Evolutionary conservation across 2,797 vertebrate species (phyloP), one percentile per base, ranked within the genome.

Genomic region (Macropodus opercularis): DNA sequence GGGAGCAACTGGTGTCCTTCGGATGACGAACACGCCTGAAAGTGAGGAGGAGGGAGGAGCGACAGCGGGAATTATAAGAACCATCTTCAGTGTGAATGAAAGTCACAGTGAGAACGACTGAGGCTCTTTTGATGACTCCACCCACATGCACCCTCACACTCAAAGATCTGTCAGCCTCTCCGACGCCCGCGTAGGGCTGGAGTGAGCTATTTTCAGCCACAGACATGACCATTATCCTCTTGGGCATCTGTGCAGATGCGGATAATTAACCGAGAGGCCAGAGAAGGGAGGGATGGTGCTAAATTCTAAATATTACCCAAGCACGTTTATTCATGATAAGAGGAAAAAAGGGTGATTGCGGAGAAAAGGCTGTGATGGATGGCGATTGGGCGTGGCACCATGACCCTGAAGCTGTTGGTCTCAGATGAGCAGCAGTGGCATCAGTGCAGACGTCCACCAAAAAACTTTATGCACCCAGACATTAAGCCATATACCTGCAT

Each of bases 1-100:
- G 53, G 54, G 65, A 79, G 82, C 73, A 85, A 88, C 82, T 70
- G 76, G 83, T 82, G 71, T 72, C 67, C 68, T 76, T 76, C 42
- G 21, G 54, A 77, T 24, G 61, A 73, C 39, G 65, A 57, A 24
- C 29, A 43, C 14, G 40, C 55, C 9, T 5, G 43, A 63, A 49
- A 62, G 39, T 36, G 46, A 67, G 55, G 49, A 35, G 19, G 49
- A 69, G 63, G 67, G 61, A 52, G 71, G 73, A 43, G 27, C 12
- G 26, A 54, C 63, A 60, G 49, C n/a, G 57, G 56, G 80, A 81
- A 76, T 62, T 48, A 73, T 53, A 53, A 61, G 70, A 60, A 56
- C 73, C 44, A 61, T 72, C 69, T 71, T 75, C 51, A 63, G 58
- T 63, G 72, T 80, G 73, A 86, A 81, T 78, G 68, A 85, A 87